A percentile compares a stretch with the other conserved stretches of the same genome.
Conservation (phyloP, 2,113 vertebrate species). For the Gasterosteus aculeatus region DNA sequence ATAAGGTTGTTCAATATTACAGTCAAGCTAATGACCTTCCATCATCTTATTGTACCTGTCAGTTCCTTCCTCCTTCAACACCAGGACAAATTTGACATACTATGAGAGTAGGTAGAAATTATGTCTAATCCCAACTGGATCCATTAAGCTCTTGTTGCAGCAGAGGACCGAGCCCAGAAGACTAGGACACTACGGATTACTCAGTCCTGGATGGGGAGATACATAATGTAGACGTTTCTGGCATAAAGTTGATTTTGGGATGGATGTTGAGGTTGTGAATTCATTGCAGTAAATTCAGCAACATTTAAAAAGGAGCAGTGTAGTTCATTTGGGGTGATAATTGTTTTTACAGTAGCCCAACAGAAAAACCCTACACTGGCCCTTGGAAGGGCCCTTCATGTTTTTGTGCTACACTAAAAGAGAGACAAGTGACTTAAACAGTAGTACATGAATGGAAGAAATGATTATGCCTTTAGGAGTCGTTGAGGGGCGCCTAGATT, state of each 20-base stretch:
- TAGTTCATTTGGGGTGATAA: neutral
- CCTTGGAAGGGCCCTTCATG: neutral
- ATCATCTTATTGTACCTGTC: neutral
- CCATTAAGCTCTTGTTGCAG: neutral
- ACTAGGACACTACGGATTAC: neutral
- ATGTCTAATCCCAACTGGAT: neutral
- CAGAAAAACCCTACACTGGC: too few species aligned
- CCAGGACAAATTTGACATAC: neutral
- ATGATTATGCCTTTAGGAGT: neutral
- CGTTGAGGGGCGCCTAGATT: neutral
- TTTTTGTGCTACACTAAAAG: neutral
- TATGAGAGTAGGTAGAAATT: neutral
- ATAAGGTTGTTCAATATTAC: neutral
- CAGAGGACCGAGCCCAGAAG: neutral
- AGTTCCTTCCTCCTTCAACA: constrained; percentile 4
- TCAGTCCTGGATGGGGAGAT: neutral
- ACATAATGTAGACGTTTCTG: neutral
- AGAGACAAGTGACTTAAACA: neutral
- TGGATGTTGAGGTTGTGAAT: neutral
- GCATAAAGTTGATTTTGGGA: neutral
- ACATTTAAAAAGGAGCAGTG: neutral
- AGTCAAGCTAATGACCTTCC: neutral
- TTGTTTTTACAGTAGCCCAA: neutral
- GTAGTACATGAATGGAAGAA: neutral
- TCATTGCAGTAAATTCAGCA: neutral